These are phyloP conservation scores for Gadus macrocephalus DNA, from an alignment of 2,113 vertebrate genomes.

Conservation along the genomic window DNA sequence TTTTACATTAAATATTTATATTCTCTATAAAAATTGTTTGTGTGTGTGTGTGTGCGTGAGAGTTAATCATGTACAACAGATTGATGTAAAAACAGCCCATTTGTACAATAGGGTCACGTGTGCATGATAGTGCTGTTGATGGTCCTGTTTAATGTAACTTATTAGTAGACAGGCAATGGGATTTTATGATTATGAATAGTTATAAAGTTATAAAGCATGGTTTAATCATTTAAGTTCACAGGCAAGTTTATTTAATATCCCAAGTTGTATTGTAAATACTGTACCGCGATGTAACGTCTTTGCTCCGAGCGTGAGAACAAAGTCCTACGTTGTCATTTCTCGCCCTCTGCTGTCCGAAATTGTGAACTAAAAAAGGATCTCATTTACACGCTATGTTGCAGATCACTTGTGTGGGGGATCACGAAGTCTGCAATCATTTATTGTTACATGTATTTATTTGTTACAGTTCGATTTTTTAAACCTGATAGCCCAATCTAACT, in stretches of 20 bases:
- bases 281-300: conserved; percentile 29
- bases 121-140: conserved; percentile 11
- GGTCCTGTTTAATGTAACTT: conserved; percentile 1
- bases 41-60: not conserved
- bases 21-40: conserved; percentile 13
- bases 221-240: conserved; percentile 25
- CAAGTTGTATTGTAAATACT: conserved; percentile 58
- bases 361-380: conserved; percentile 13
- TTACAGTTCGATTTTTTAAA: too few relatives aligned
- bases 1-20: conserved; percentile 34
- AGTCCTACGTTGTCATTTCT: not conserved
- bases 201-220: conserved; percentile 46
- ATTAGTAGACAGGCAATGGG: conserved; percentile 52
- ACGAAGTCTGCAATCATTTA: too few relatives aligned
- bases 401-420: not conserved
- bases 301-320: not conserved
- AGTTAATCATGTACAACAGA: too few relatives aligned
- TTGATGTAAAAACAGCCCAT: not conserved
- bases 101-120: conserved; percentile 1
- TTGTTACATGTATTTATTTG: too few relatives aligned
- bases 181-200: conserved; percentile 21
- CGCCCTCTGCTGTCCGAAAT: conserved; percentile 41
- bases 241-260: conserved; percentile 50
- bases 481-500: too few relatives aligned
- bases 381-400: not conserved